Evolutionary conservation across 1,140 invertebrate genomes (phyloP).

Genomic region (Drosophila sp.): DNA sequence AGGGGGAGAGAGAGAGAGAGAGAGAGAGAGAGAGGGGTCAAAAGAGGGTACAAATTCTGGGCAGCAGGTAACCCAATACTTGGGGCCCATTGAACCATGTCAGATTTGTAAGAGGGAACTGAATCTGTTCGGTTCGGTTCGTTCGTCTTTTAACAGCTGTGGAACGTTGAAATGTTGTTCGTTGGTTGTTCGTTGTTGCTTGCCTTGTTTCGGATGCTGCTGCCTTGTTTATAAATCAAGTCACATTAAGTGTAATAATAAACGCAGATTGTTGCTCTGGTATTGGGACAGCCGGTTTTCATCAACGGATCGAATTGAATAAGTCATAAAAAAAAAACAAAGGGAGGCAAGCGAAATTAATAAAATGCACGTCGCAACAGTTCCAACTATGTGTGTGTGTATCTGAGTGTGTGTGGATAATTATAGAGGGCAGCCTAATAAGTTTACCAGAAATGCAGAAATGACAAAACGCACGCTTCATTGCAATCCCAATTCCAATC

Average conservation of each 20-base stretch:
- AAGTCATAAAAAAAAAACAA: constrained; percentile 70
- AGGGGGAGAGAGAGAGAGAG: neutral
- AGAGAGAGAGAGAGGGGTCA: neutral
- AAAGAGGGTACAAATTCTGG: constrained; percentile 5
- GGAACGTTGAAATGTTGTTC: constrained; percentile 10
- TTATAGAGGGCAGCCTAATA: constrained; percentile 64
- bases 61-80: constrained; percentile 63
- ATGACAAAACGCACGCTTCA: constrained; percentile 77
- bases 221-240: constrained; percentile 80
- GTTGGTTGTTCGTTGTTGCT: too few relatives aligned
- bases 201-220: constrained; percentile 45
- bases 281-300: constrained; percentile 43
- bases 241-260: constrained; percentile 83
- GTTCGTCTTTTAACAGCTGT: constrained; percentile 53
- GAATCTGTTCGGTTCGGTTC: constrained; percentile 3
- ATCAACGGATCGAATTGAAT: constrained; percentile 61
- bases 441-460: constrained; percentile 52
- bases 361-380: constrained; percentile 43
- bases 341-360: constrained; percentile 48
- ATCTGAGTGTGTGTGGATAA: constrained; percentile 34
- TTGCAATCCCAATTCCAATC: constrained; percentile 48
- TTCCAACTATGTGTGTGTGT: neutral
- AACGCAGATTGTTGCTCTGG: constrained; percentile 58
- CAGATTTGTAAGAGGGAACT: constrained; percentile 29
- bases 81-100: constrained; percentile 55